Evolutionary conservation across 2,113 vertebrate genomes (phyloP).

Genomic region (Heterotilapia buettikoferi): DNA sequence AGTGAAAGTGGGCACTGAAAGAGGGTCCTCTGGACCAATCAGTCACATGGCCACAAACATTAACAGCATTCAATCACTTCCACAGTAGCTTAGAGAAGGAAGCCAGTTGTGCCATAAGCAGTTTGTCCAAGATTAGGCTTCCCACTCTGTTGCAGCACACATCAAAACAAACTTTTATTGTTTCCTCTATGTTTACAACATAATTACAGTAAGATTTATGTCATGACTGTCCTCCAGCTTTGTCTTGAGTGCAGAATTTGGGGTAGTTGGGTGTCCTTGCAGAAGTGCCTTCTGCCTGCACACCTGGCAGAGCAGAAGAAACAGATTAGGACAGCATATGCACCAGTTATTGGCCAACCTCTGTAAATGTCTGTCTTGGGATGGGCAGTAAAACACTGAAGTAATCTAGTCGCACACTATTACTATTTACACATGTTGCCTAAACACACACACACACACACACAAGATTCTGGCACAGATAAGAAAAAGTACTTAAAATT

Average conservation of each 20-base stretch:
- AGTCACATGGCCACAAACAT: constrained; percentile 4
- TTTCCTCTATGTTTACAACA: constrained; percentile 40
- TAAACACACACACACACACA: background rate
- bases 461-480: background rate
- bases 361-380: constrained; percentile 48
- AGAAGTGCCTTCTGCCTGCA: constrained; percentile 41
- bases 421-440: background rate
- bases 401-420: constrained; percentile 24
- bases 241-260: constrained; percentile 37
- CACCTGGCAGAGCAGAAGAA: constrained; percentile 59
- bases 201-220: constrained; percentile 61
- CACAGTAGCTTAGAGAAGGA: background rate
- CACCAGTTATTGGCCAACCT: constrained; percentile 41
- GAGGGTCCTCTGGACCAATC: background rate
- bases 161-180: constrained; percentile 52
- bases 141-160: background rate
- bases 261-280: constrained; percentile 42
- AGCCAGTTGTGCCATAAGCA: background rate
- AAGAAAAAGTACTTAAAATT: background rate
- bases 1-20: constrained; percentile 9
- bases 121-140: background rate
- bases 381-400: constrained; percentile 52
- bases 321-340: constrained; percentile 62
- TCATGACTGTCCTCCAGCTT: constrained; percentile 7
- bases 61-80: background rate